Evolutionary conservation across 2,113 vertebrate genomes (phyloP).

Genomic region (Gallinago paraguaiae): DNA sequence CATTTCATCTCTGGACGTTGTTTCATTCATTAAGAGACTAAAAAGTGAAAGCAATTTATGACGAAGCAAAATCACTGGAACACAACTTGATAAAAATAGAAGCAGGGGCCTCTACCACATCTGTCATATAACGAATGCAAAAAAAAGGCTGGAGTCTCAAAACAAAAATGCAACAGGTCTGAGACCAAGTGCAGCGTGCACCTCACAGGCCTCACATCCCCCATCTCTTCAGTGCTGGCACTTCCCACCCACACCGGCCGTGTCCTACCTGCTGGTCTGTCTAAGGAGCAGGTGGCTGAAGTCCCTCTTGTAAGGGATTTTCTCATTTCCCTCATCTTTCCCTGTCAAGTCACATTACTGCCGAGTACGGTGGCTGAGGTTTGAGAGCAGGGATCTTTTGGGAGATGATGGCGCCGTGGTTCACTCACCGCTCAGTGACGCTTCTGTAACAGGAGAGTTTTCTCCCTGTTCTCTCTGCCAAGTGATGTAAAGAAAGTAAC

Average conservation of each 20-base stretch:
- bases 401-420: accelerated
- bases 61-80: not conserved
- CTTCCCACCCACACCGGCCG: accelerated
- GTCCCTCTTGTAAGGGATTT: not conserved
- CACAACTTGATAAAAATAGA: not conserved
- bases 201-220: not conserved
- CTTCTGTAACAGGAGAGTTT: not conserved
- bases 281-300: not conserved
- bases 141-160: not conserved
- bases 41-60: not conserved
- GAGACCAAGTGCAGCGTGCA: not conserved
- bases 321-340: not conserved
- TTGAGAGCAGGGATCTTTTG: not conserved
- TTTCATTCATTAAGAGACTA: not conserved
- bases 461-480: not conserved
- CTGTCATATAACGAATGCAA: not conserved
- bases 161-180: not conserved
- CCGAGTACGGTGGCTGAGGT: accelerated
- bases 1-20: not conserved
- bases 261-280: not conserved
- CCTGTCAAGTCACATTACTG: not conserved
- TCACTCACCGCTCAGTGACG: accelerated
- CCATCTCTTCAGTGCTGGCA: too few species aligned
- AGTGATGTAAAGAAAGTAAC: not conserved
- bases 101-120: not conserved